Base-by-base conservation (phyloP, 2,113 vertebrate species). In the Brevimyrus niger region DNA sequence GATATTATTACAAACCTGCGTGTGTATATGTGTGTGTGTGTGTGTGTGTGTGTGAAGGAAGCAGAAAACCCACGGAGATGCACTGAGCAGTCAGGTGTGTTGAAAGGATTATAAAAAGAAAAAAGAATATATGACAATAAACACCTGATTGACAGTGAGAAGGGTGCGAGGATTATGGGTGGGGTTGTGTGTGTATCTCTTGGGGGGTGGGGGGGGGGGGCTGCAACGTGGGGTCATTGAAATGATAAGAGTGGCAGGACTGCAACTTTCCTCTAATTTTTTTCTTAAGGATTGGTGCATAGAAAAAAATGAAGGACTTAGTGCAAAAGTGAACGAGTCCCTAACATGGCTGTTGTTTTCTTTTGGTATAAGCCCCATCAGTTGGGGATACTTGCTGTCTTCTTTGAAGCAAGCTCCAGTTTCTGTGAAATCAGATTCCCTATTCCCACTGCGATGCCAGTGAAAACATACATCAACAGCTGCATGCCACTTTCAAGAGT, bases 341-440 rank as follows among this genome's bases (percentile, higher is more conserved):
- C 94, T 96, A 95, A 93, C 93, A 94, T 93, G 91, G 90, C 90
- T 92, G 92, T 94, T 95, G 93, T 97, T 96, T 97, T 96, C 94
- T 94, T 95, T 96, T 94, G 94, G 94, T 92, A 92, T 92, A 94
- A 94, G 92, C 94, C 95, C 94, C 93, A 93, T 96, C 94, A 95
- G 94, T 94, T 95, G 93, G 93, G 94, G 94, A 96, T 93, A 94
- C 92, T 92, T 94, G 94, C 93, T 94, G 92, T 94, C 90, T 93
- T 95, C 95, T 97, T 96, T 96, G 94, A 97, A 97, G 94, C 90
- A 89, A 95, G 95, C 92, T 97, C 93, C 95, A 93, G 91, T 96
- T 97, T 96, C 96, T 96, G 93, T 95, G 93, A 95, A 96, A 96
- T 95, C 93, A 95, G 94, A 95, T 94, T 96, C 94, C 92, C 90